Evolutionary conservation across 2,797 vertebrate genomes (phyloP).

Genomic region (Enteromius thamalakanensis): DNA sequence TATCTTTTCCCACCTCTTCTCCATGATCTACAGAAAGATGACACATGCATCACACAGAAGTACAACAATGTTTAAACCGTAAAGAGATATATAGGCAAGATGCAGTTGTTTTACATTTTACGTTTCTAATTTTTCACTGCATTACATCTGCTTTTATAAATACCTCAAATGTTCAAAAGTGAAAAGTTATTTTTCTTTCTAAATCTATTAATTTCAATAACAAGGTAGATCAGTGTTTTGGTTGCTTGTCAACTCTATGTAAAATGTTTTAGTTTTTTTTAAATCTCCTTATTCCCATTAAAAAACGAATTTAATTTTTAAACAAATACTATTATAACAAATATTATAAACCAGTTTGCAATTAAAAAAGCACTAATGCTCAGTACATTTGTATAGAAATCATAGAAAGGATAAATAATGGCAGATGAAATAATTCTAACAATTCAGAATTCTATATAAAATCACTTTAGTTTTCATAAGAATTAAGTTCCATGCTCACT

Average conservation of each 20-base stretch:
- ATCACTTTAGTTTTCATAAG: neutral
- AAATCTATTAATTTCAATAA: neutral
- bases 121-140: neutral
- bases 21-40: slow-evolving; percentile 53
- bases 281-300: neutral
- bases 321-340: neutral
- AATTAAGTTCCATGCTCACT: neutral
- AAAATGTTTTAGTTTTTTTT: neutral
- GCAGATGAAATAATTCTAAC: neutral
- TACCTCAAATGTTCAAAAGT: neutral
- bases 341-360: neutral
- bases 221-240: neutral
- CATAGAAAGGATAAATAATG: neutral
- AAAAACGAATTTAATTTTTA: neutral
- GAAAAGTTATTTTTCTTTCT: neutral
- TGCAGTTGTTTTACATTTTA: neutral
- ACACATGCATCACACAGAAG: slow-evolving; percentile 20
- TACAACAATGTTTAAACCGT: neutral
- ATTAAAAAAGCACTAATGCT: neutral
- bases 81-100: neutral
- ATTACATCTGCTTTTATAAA: neutral
- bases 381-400: neutral
- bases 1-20: slow-evolving; percentile 68
- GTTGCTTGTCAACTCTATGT: slow-evolving; percentile 9
- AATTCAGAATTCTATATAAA: neutral